phyloP scores from a whole-genome alignment of 2,797 vertebrate species.

The Melanotaenia maccullochi region DNA sequence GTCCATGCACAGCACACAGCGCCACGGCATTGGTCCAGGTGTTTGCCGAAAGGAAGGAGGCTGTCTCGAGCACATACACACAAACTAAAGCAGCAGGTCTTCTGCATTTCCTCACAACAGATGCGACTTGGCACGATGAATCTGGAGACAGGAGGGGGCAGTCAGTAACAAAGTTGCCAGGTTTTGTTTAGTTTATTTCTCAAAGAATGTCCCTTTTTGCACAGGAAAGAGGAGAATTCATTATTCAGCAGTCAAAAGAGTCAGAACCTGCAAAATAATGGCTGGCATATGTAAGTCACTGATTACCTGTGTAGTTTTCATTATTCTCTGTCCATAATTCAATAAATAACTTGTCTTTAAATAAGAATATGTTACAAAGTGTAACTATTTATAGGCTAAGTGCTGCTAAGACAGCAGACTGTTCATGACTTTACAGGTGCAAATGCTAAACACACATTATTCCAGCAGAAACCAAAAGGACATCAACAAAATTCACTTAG shows the following conservation, averaged over 20 bases:
- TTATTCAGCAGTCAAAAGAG: constrained; percentile 14
- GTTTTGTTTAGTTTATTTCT: constrained; percentile 64
- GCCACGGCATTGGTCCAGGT: constrained; percentile 80
- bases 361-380: constrained; percentile 13
- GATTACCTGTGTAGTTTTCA: neutral
- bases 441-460: constrained; percentile 15
- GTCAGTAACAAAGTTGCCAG: constrained; percentile 71
- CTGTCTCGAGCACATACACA: constrained; percentile 76
- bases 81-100: constrained; percentile 82
- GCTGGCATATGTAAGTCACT: neutral
- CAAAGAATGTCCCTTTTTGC: constrained; percentile 25
- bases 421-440: constrained; percentile 17
- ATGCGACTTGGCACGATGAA: constrained; percentile 76
- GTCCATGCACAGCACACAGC: constrained; percentile 78
- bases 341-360: constrained; percentile 15
- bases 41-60: constrained; percentile 76
- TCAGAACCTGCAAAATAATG: neutral
- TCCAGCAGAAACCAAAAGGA: constrained; percentile 34
- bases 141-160: constrained; percentile 83
- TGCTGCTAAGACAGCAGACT: constrained; percentile 13
- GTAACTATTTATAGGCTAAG: constrained; percentile 2
- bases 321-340: constrained; percentile 3
- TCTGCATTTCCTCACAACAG: constrained; percentile 74
- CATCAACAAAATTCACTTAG: constrained; percentile 17
- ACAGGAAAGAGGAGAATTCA: constrained; percentile 41